Evolutionary conservation across 2,797 vertebrate species (phyloP), one percentile per base, ranked within the genome.

Genomic region (Enteromius afrohamiltoni): DNA sequence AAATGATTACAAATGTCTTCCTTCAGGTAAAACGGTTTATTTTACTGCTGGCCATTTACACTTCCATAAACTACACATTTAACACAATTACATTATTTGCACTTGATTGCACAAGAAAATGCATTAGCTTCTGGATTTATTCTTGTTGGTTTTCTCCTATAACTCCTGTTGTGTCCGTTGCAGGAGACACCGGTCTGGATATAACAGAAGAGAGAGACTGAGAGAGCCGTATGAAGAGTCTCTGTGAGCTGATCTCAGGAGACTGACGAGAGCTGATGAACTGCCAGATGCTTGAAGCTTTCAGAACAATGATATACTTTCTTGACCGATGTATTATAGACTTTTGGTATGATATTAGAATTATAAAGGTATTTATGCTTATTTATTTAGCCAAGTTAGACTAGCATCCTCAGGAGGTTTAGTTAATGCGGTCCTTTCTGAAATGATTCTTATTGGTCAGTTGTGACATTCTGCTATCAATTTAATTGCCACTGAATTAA

Each of bases 191-290:
- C 71, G 79, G 26, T 14, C 1, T 16, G 49, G 82, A 83, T 84
- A 17, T 1, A 83, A 64, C 89, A 82, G 90, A 83, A 85, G 90
- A 26, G 90, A 93, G 74, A 86, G 93, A 83, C 92, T 95, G 83
- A 89, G 75, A 2, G 92, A 95, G 42, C 71, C 85, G 45, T 76
- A 91, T 75, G 91, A 93, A 47, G 92, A 89, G 68, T 67, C 80
- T 55, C 83, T 92, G 79, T 95, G 81, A 87, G 31, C 69, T n/a
- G 67, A 65, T 65, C 64, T 65, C 62, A 64, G 62, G 26, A 58
- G n/a, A 26, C 64, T 26, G 65, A 53, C 29, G 3, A 85, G 82
- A 90, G 89, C 78, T 86, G 91, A 87, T 85, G 58, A 87, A 89
- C 88, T 45, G 14, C 73, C 75, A 70, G 84, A 47, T 62, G 79